Percentiles rank a stretch among this genome's conserved stretches.
Evolutionary conservation across 1,140 invertebrate species (phyloP).

Genomic region (Condylostylus longicornis): DNA sequence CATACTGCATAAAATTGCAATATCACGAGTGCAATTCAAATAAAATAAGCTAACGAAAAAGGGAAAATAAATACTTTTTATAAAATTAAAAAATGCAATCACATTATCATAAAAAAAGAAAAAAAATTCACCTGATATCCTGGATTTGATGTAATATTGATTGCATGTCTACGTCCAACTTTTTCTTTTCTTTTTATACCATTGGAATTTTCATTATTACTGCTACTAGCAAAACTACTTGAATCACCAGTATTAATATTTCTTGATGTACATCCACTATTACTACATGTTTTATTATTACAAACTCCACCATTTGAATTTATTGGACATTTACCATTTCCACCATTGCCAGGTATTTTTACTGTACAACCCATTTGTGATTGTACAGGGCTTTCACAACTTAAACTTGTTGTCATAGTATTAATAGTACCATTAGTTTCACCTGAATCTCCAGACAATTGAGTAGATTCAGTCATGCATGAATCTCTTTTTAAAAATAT

Average conservation of each 20-base stretch:
- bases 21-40: no score
- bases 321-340: neutral
- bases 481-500: slow-evolving; percentile 21
- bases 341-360: slow-evolving; percentile 1
- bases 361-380: neutral
- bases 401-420: slow-evolving; percentile 28
- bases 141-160: slow-evolving; percentile 31
- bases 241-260: neutral
- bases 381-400: neutral
- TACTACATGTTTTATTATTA: neutral
- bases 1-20: no score
- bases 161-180: slow-evolving; percentile 23
- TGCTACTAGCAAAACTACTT: neutral
- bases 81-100: no score
- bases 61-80: no score
- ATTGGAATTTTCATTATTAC: neutral
- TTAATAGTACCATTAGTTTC: slow-evolving; percentile 22
- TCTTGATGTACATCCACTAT: neutral
- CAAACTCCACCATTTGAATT: slow-evolving; percentile 5
- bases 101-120: no score
- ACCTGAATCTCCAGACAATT: slow-evolving; percentile 23
- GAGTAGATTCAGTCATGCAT: slow-evolving; percentile 27
- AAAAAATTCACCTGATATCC: slow-evolving; percentile 19
- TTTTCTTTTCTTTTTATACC: neutral
- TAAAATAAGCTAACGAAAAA: no score